Evolutionary conservation across 2,113 vertebrate genomes (phyloP).

Genomic region (Phylloscopus whistleri): DNA sequence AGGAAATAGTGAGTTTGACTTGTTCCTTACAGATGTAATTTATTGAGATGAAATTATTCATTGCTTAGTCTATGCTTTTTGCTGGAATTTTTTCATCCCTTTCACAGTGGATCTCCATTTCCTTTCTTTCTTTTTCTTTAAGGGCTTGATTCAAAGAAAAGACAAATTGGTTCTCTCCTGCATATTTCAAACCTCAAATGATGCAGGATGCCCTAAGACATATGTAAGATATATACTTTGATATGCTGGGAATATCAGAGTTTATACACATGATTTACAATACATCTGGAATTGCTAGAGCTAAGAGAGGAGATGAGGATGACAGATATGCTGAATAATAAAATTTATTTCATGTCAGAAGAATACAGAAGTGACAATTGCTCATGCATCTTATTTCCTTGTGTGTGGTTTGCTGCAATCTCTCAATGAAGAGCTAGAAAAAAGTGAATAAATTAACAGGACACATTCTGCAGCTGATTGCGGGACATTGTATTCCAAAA

Average conservation of each 20-base stretch:
- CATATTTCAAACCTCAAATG: background rate
- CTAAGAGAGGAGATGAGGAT: background rate
- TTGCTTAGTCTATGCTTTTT: background rate
- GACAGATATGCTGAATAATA: background rate
- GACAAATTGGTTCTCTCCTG: background rate
- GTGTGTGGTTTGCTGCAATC: background rate
- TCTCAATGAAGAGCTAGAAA: background rate
- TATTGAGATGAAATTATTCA: background rate
- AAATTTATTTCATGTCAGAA: constrained; percentile 18
- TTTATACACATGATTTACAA: background rate
- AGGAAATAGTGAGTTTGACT: background rate
- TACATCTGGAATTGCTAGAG: background rate
- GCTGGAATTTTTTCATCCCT: background rate
- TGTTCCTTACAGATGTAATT: background rate
- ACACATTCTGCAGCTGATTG: background rate
- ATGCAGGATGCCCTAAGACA: background rate
- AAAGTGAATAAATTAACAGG: background rate
- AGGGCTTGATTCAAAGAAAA: background rate
- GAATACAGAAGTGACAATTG: background rate
- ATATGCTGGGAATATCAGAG: background rate
- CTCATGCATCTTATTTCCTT: background rate
- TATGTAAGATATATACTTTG: background rate
- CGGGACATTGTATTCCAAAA: background rate
- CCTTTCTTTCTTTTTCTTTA: background rate
- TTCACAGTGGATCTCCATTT: background rate